Evolutionary conservation across 2,113 vertebrate species (phyloP).

Genomic region (Brienomyrus brachyistius): DNA sequence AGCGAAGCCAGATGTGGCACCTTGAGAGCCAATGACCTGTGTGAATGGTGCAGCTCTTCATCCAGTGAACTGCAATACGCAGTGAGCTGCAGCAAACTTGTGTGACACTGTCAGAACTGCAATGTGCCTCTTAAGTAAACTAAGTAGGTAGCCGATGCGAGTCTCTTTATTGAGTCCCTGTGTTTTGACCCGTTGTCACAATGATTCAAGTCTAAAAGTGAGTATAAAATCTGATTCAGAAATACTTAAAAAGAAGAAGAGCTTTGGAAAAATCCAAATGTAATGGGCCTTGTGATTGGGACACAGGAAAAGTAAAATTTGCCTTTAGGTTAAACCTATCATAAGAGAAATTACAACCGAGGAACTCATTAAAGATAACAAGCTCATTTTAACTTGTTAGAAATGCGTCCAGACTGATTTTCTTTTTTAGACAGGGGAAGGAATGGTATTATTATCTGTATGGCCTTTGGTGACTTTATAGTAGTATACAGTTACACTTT

Average conservation of each 20-base stretch:
- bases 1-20: not conserved
- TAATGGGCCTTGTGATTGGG: not conserved
- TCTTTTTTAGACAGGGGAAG: not conserved
- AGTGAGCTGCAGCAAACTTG: not conserved
- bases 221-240: not conserved
- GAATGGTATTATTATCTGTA: not conserved
- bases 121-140: not conserved
- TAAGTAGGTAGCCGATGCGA: not conserved
- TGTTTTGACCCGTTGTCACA: not conserved
- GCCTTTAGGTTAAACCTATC: conserved; percentile 37
- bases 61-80: not conserved
- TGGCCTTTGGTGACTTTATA: not conserved
- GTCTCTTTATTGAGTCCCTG: not conserved
- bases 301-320: conserved; percentile 32
- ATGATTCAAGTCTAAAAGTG: not conserved
- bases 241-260: not conserved
- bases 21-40: not conserved
- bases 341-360: conserved; percentile 56
- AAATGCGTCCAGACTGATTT: not conserved
- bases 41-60: not conserved
- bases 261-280: not conserved
- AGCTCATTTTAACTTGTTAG: conserved; percentile 23
- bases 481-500: not conserved
- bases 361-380: conserved; percentile 40
- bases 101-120: not conserved